These are phyloP conservation scores for Drosophila robusta DNA, from an alignment of 2,888 invertebrate species.

Conservation along the genomic window DNA sequence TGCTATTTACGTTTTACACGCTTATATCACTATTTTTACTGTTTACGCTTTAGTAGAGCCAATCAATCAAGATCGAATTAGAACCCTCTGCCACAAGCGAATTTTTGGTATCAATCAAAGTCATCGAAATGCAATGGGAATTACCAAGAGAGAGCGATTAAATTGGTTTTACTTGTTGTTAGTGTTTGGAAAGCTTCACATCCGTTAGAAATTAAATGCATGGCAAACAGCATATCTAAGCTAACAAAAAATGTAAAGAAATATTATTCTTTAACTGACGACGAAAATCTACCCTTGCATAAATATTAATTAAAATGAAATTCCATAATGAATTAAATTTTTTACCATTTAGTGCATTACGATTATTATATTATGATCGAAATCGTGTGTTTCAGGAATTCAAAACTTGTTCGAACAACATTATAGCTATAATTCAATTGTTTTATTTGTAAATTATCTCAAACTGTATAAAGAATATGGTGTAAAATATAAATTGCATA, in stretches of 20 bases:
- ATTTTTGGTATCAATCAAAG: slow-evolving; percentile 59
- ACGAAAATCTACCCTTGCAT: neutral
- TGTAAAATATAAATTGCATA: too few species aligned
- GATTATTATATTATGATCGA: too few species aligned
- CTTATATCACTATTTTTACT: slow-evolving; percentile 13
- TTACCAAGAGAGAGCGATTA: slow-evolving; percentile 24
- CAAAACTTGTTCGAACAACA: neutral
- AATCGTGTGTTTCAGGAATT: neutral
- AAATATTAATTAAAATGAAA: neutral
- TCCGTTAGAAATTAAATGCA: slow-evolving; percentile 13
- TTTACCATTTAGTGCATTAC: neutral
- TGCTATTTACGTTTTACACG: too few species aligned
- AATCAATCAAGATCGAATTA: slow-evolving; percentile 59
- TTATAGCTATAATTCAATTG: neutral
- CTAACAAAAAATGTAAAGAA: neutral
- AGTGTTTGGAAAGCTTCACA: neutral
- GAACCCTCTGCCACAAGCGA: slow-evolving; percentile 18
- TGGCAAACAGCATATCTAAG: neutral
- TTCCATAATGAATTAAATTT: neutral
- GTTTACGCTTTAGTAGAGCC: slow-evolving; percentile 16
- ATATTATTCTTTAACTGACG: neutral
- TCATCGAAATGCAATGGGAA: slow-evolving; percentile 40
- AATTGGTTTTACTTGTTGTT: slow-evolving; percentile 47
- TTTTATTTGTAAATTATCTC: neutral
- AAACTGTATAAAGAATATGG: neutral